A percentile compares a stretch with the other conserved stretches of the same genome.
These are phyloP conservation scores for Epinotia nisella DNA, from an alignment of 2,888 invertebrate species.

Conservation along the genomic window DNA sequence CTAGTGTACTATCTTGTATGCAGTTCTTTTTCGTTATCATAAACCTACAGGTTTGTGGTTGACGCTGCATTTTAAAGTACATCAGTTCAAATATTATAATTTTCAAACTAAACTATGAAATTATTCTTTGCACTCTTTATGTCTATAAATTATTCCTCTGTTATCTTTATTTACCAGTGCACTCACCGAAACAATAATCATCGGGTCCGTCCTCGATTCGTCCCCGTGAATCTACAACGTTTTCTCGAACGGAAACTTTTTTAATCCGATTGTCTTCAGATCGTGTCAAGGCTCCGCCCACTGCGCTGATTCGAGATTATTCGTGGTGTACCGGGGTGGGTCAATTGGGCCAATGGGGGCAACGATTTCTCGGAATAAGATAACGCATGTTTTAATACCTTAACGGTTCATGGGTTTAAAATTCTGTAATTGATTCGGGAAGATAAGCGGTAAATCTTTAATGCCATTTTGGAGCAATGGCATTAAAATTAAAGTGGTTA, in stretches of 20 bases:
- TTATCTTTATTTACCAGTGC: slow-evolving; percentile 26
- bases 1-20: no score
- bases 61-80: background rate
- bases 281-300: slow-evolving; percentile 54
- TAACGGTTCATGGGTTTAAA: slow-evolving; percentile 28
- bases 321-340: slow-evolving; percentile 47
- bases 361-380: slow-evolving; percentile 34
- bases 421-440: slow-evolving; percentile 30
- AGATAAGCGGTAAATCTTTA: slow-evolving; percentile 32
- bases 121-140: background rate
- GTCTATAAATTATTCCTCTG: background rate
- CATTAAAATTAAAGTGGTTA: slow-evolving; percentile 17
- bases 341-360: slow-evolving; percentile 35
- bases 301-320: slow-evolving; percentile 39
- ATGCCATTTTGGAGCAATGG: slow-evolving; percentile 18
- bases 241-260: slow-evolving; percentile 40
- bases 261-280: slow-evolving; percentile 48
- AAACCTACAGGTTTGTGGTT: no score
- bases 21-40: no score
- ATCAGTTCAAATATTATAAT: background rate
- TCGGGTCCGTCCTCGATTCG: slow-evolving; percentile 29
- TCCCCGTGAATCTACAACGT: slow-evolving; percentile 28
- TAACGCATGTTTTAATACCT: slow-evolving; percentile 30
- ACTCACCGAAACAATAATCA: slow-evolving; percentile 3
- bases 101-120: background rate